These are phyloP conservation scores for Cantharis lateralis DNA, from an alignment of 2,888 invertebrate species.

Conservation along the genomic window DNA sequence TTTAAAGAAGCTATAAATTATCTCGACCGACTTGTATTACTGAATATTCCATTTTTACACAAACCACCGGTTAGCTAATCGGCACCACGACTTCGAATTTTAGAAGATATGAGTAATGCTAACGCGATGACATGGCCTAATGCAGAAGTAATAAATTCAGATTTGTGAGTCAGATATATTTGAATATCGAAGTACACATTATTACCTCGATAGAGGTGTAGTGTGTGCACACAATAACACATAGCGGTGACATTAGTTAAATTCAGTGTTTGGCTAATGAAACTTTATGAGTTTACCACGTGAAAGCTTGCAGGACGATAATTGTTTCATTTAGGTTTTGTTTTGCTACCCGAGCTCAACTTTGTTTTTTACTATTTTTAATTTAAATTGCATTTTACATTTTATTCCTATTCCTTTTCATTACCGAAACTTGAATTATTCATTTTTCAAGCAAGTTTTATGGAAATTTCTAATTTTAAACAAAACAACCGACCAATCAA, in stretches of 20 bases:
- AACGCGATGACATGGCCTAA: slow-evolving; percentile 52
- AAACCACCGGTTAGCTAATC: not conserved
- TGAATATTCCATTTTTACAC: not conserved
- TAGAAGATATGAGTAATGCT: slow-evolving; percentile 46
- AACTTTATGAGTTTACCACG: slow-evolving; percentile 50
- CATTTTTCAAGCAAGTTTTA: not conserved
- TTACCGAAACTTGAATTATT: not conserved
- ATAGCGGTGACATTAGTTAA: slow-evolving; percentile 57
- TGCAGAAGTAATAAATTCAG: slow-evolving; percentile 55
- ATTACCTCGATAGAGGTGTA: slow-evolving; percentile 43
- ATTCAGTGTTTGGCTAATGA: slow-evolving; percentile 56
- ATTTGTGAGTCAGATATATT: slow-evolving; percentile 55
- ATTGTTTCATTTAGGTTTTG: slow-evolving; percentile 25
- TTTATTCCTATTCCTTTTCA: not conserved
- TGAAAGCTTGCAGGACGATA: slow-evolving; percentile 14
- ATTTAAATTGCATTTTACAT: not conserved
- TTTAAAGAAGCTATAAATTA: not conserved
- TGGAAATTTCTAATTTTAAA: not conserved
- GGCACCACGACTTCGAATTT: not conserved
- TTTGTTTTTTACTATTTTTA: not conserved
- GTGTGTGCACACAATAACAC: slow-evolving; percentile 54
- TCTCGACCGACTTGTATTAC: not conserved
- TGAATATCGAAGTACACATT: slow-evolving; percentile 53
- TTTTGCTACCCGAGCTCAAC: not conserved
- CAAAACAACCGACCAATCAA: too few relatives aligned